Conservation (phyloP, 2,113 vertebrate species). For the Empidonax alnorum region DNA sequence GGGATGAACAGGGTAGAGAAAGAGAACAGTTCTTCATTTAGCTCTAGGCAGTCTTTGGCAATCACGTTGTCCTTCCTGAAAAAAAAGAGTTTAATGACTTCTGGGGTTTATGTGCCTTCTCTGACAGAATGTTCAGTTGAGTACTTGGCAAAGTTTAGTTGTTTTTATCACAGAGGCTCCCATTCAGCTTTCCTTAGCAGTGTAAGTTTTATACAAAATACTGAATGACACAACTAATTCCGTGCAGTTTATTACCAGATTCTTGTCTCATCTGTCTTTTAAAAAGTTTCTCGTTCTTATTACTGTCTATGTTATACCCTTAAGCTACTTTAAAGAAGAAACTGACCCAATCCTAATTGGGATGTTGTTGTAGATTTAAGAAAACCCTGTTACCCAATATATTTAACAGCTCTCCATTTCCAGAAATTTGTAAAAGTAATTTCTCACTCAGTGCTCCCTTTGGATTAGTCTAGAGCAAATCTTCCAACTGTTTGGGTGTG, state of each 20-base stretch:
- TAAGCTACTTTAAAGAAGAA: background rate
- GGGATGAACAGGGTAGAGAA: background rate
- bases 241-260: background rate
- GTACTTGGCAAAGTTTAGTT: background rate
- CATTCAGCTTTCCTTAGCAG: background rate
- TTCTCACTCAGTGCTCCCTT: background rate
- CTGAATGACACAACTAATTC: background rate
- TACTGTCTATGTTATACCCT: background rate
- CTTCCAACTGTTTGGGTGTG: background rate
- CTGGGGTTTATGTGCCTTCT: background rate
- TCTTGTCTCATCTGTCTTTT: background rate
- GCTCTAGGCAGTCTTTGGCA: background rate
- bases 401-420: background rate
- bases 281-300: background rate
- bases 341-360: background rate
- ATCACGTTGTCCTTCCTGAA: background rate
- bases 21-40: background rate
- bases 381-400: background rate
- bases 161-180: background rate
- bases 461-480: background rate
- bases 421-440: background rate
- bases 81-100: background rate
- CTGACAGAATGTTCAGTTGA: background rate
- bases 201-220: background rate
- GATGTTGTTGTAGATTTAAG: background rate